Conservation (phyloP, 2,113 vertebrate species). For the Oreotragus oreotragus region DNA sequence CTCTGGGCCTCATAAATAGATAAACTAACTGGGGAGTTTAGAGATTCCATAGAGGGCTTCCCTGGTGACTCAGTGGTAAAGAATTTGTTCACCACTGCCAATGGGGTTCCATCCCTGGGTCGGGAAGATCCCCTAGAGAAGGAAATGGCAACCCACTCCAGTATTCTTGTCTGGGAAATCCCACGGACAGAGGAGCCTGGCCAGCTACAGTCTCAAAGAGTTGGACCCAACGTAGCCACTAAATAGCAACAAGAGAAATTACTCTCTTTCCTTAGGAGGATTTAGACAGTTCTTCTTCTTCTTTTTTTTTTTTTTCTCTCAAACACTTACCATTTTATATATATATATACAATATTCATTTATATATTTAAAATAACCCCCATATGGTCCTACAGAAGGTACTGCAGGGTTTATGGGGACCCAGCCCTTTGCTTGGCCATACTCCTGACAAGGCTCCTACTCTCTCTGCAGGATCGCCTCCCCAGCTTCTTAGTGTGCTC, state of each 20-base stretch:
- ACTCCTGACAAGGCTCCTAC: neutral
- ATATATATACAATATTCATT: neutral
- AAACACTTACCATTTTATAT: neutral
- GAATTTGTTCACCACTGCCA: rapidly evolving
- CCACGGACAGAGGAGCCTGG: neutral
- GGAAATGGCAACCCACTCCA: neutral
- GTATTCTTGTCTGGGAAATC: neutral
- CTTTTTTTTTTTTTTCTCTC: too few relatives aligned
- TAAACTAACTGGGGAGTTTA: neutral
- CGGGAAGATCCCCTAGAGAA: neutral
- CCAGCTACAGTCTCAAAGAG: neutral
- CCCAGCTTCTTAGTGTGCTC: neutral
- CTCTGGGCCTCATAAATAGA: neutral
- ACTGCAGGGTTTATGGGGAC: neutral
- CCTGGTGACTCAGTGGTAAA: neutral
- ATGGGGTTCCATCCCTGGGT: neutral
- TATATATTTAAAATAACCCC: neutral
- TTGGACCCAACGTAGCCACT: neutral
- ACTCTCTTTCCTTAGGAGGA: neutral
- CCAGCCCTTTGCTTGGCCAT: neutral
- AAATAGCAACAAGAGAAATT: neutral
- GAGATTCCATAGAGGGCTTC: neutral
- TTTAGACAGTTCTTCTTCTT: neutral
- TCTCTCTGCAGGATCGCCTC: neutral
- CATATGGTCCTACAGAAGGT: rapidly evolving